These are phyloP conservation scores for Alces alces DNA, from an alignment of 2,113 vertebrate genomes.

Conservation along the genomic window DNA sequence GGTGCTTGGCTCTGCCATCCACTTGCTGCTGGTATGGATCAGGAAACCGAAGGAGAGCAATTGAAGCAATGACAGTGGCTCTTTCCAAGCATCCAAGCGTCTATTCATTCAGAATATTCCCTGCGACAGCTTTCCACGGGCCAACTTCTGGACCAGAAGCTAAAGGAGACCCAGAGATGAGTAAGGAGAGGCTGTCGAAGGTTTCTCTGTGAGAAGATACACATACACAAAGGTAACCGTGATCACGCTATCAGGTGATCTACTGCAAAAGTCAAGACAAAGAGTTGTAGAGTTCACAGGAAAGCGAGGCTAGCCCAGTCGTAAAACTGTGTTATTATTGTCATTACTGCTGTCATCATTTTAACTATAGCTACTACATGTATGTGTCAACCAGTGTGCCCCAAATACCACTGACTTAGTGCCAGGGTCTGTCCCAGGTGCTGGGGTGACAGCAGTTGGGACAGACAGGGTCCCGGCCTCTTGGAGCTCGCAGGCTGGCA, in stretches of 20 bases:
- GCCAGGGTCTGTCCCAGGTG: neutral
- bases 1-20: neutral
- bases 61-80: neutral
- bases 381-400: neutral
- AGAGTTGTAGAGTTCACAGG: neutral
- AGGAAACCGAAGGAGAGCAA: neutral
- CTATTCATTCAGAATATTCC: neutral
- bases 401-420: neutral
- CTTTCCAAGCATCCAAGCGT: neutral
- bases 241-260: rapidly evolving
- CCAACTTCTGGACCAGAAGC: neutral
- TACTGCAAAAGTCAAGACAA: neutral
- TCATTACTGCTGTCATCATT: neutral
- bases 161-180: neutral
- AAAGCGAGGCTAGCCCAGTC: neutral
- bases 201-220: neutral
- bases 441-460: too few species aligned
- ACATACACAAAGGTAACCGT: neutral
- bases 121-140: neutral
- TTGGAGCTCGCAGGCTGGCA: neutral
- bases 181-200: neutral
- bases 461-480: neutral
- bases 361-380: neutral
- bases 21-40: neutral
- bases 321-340: neutral